Evolutionary conservation across 2,113 vertebrate species (phyloP).

Genomic region (Lamprotornis superbus): DNA sequence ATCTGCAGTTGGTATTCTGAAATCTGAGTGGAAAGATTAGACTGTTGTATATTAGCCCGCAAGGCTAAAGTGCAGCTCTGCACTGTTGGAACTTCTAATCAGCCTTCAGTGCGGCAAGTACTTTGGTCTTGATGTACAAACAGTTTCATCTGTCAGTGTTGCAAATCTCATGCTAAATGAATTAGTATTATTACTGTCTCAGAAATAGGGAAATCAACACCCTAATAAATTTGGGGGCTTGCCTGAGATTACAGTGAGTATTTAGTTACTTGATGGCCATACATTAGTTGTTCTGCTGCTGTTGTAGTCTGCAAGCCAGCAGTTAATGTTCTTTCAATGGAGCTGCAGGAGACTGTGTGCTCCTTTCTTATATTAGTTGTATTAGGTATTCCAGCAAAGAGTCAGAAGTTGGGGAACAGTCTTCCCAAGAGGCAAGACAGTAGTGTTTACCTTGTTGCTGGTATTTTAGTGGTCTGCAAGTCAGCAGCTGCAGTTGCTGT

Average conservation of each 20-base stretch:
- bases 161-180: neutral
- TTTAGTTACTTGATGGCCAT: neutral
- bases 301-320: neutral
- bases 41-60: conserved; percentile 38
- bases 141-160: neutral
- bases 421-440: neutral
- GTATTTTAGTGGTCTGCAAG: neutral
- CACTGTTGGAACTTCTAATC: neutral
- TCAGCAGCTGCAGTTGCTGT: neutral
- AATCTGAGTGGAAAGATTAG: conserved; percentile 51
- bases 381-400: neutral
- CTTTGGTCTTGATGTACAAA: conserved; percentile 17
- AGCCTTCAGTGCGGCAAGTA: neutral
- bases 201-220: neutral
- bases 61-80: conserved; percentile 42
- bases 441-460: neutral
- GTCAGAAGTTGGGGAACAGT: neutral
- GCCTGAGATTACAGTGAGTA: neutral
- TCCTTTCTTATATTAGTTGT: neutral
- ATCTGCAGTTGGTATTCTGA: conserved; percentile 56
- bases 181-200: neutral
- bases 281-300: neutral
- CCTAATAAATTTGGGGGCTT: neutral
- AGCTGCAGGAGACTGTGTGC: neutral
- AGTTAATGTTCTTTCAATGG: neutral